Evolutionary conservation across 2,797 vertebrate genomes (phyloP).

Genomic region (Enteromius trimaculatus): DNA sequence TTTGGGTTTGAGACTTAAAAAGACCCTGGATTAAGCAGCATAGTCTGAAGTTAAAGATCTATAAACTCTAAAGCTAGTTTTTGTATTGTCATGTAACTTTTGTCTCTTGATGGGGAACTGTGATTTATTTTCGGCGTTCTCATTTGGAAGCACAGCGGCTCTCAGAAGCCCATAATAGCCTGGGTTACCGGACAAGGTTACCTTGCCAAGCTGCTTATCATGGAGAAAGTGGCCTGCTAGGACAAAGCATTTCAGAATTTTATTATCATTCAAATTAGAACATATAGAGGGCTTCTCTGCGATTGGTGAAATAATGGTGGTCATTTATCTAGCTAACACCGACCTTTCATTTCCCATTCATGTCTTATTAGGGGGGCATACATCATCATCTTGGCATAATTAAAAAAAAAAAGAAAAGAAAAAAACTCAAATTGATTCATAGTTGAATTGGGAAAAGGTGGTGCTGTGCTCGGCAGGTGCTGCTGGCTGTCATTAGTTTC

Average conservation of each 20-base stretch:
- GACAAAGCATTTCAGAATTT: slow-evolving; percentile 86
- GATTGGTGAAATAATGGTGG: slow-evolving; percentile 86
- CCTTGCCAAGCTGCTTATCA: slow-evolving; percentile 82
- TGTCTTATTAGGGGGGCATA: slow-evolving; percentile 85
- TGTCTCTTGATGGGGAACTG: slow-evolving; percentile 53
- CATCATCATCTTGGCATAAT: slow-evolving; percentile 84
- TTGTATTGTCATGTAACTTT: slow-evolving; percentile 57
- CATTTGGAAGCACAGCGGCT: slow-evolving; percentile 72
- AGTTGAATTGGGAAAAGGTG: slow-evolving; percentile 61
- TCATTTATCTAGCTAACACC: slow-evolving; percentile 85
- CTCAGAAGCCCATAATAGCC: slow-evolving; percentile 67
- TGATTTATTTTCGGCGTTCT: slow-evolving; percentile 69
- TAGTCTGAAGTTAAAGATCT: slow-evolving; percentile 2
- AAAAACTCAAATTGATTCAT: slow-evolving; percentile 79
- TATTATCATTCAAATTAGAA: slow-evolving; percentile 91
- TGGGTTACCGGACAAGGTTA: slow-evolving; percentile 83
- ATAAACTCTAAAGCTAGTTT: slow-evolving; percentile 27
- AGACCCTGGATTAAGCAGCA: neutral
- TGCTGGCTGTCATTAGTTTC: slow-evolving; percentile 56
- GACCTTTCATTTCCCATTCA: slow-evolving; percentile 87
- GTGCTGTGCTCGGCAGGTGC: slow-evolving; percentile 52
- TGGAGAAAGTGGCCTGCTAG: slow-evolving; percentile 76
- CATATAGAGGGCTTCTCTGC: slow-evolving; percentile 85
- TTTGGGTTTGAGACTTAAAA: neutral
- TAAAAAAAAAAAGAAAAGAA: slow-evolving; percentile 71